Evolutionary conservation across 1,140 invertebrate genomes (phyloP).

Genomic region (Ditylenchus dipsaci): DNA sequence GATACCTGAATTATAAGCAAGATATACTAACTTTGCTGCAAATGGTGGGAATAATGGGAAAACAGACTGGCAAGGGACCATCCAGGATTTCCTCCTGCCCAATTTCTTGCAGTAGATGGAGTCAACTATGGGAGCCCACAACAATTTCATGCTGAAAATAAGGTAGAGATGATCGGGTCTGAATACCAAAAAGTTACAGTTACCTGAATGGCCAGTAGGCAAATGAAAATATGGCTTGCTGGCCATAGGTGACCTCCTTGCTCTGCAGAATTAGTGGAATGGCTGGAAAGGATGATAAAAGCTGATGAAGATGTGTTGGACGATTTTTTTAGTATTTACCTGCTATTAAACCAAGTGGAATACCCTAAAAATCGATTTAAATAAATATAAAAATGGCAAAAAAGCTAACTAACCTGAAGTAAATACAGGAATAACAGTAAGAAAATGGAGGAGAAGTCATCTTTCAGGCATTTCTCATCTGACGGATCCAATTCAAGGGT

Average conservation of each 20-base stretch:
- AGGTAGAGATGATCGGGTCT: neutral
- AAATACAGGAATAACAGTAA: constrained; percentile 54
- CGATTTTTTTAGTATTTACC: too few relatives aligned
- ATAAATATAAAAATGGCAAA: neutral
- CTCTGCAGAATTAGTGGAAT: constrained; percentile 93
- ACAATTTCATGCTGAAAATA: constrained; percentile 70
- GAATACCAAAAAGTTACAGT: too few relatives aligned
- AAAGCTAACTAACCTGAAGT: constrained; percentile 42
- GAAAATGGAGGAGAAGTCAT: constrained; percentile 54
- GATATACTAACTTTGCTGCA: neutral
- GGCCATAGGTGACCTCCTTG: constrained; percentile 78
- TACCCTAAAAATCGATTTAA: constrained; percentile 71
- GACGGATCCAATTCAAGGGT: constrained; percentile 31
- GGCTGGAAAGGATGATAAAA: too few relatives aligned
- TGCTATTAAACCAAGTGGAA: constrained; percentile 80
- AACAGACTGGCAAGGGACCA: constrained; percentile 60
- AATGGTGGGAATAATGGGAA: too few relatives aligned
- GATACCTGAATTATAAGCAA: constrained; percentile 71
- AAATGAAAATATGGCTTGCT: constrained; percentile 96
- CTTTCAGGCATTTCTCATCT: constrained; percentile 49
- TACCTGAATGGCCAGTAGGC: constrained; percentile 83
- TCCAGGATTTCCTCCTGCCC: constrained; percentile 92
- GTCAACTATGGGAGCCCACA: constrained; percentile 98
- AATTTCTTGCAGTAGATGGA: constrained; percentile 76
- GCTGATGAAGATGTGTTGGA: too few relatives aligned